Conservation (phyloP, 1,140 invertebrate genomes). For the Thaumatotibia leucotreta region DNA sequence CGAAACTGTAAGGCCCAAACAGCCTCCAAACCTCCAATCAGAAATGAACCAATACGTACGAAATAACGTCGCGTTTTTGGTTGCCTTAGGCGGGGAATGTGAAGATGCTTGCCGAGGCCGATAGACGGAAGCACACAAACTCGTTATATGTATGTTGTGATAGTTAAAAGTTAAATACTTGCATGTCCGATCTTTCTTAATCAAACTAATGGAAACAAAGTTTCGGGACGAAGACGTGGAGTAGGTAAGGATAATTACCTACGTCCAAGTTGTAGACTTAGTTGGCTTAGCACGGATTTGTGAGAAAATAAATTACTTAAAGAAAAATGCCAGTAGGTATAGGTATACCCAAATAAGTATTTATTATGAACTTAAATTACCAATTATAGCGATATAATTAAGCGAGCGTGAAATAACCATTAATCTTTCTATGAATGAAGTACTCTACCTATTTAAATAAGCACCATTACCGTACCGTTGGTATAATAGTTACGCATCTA, state of each 20-base stretch:
- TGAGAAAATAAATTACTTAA: too few relatives aligned
- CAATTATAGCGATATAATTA: too few relatives aligned
- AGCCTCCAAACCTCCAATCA: background rate
- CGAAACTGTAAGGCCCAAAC: constrained; percentile 29
- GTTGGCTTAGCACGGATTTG: too few relatives aligned
- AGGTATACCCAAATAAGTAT: too few relatives aligned
- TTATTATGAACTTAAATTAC: too few relatives aligned
- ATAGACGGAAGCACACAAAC: constrained; percentile 32
- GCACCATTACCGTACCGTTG: too few relatives aligned
- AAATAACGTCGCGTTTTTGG: constrained; percentile 14
- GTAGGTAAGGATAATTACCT: background rate
- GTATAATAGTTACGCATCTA: too few relatives aligned
- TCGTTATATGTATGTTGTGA: constrained; percentile 36
- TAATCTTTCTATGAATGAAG: too few relatives aligned
- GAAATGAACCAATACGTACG: constrained; percentile 25
- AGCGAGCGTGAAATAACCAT: too few relatives aligned
- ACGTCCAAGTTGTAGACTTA: background rate
- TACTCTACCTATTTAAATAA: too few relatives aligned
- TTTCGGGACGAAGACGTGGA: constrained; percentile 25
- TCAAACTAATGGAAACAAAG: constrained; percentile 58
- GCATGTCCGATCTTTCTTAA: constrained; percentile 54
- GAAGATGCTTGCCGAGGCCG: background rate
- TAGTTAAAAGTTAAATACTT: constrained; percentile 69
- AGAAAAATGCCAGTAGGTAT: too few relatives aligned
- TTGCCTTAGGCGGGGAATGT: background rate